Base-by-base conservation (phyloP, 2,113 vertebrate genomes). In the Sebastes fasciatus region DNA sequence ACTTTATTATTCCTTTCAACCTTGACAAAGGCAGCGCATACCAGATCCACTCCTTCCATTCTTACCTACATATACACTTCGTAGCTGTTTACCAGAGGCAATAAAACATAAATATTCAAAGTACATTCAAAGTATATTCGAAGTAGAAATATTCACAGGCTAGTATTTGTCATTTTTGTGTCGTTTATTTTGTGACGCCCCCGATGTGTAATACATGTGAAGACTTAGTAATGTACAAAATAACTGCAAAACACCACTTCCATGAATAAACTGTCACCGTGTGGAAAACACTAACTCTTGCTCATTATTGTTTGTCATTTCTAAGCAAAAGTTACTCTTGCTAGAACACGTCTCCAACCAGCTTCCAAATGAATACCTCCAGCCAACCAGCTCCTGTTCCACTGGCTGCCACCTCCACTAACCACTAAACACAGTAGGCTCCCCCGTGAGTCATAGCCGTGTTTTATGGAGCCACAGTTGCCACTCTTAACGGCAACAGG, bases 391-490 rank as follows among this genome's bases (percentile, higher is more conserved):
- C 83, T 91, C 77, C 77, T 80, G 89, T 89, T 93, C 89, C n/a
- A 11, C 88, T 74, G 23, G 77, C 83, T 85, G 90, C 89, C 90
- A 90, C 90, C 91, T 93, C 79, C 79, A 86, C 83, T 90, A 79
- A 90, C 87, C 91, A 87, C 90, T 88, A 91, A 93, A 92, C 84
- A 82, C 86, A 87, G 87, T 74, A 77, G 89, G 89, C 84, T 90
- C 82, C 88, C 90, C 73, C 63, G 79, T 89, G 93, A 91, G 66
- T 92, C 88, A 88, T 72, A 80, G 83, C 67, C 8, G 63, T 88
- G 68, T 93, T 92, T 94, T 94, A 94, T 91, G 79, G 85, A 88
- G 84, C 90, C 85, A 85, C 86, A 87, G 85, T 88, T 89, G 77
- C 87, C 82, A 80, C 73, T 89, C 84, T 91, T 91, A 89, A 94